phyloP scores from a whole-genome alignment of 2,113 vertebrate genomes.

The Aleadryas rufinucha region DNA sequence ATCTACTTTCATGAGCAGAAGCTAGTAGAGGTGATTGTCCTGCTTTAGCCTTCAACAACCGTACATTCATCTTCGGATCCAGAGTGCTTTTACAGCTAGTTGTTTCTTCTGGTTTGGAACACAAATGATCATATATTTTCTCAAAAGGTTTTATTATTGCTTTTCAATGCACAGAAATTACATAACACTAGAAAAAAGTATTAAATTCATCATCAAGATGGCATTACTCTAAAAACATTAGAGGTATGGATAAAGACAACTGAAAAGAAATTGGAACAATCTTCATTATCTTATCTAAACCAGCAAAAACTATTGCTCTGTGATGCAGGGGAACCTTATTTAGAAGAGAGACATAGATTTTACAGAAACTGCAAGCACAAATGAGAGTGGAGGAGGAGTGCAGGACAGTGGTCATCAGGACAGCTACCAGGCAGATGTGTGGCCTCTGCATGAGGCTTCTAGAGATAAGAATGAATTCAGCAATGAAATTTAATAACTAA shows the following conservation, averaged over 20 bases:
- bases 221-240: not conserved
- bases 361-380: not conserved
- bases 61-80: not conserved
- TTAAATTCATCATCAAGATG: not conserved
- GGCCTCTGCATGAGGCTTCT: not conserved
- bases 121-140: not conserved
- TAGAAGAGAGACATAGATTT: not conserved
- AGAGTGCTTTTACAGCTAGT: not conserved
- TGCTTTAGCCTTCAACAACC: not conserved
- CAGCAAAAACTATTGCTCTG: not conserved
- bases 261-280: not conserved
- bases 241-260: not conserved
- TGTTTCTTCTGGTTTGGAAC: not conserved
- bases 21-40: conserved; percentile 43
- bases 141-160: not conserved
- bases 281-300: not conserved
- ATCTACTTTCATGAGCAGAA: conserved; percentile 71
- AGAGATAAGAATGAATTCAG: not conserved
- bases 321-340: not conserved
- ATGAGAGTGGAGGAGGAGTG: not conserved
- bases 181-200: not conserved
- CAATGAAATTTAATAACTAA: not conserved
- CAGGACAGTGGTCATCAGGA: not conserved
- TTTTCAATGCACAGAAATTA: not conserved
- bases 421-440: not conserved